Evolutionary conservation across 2,113 vertebrate genomes (phyloP), one percentile per base, ranked within the genome.

Genomic region (Sprattus sprattus): DNA sequence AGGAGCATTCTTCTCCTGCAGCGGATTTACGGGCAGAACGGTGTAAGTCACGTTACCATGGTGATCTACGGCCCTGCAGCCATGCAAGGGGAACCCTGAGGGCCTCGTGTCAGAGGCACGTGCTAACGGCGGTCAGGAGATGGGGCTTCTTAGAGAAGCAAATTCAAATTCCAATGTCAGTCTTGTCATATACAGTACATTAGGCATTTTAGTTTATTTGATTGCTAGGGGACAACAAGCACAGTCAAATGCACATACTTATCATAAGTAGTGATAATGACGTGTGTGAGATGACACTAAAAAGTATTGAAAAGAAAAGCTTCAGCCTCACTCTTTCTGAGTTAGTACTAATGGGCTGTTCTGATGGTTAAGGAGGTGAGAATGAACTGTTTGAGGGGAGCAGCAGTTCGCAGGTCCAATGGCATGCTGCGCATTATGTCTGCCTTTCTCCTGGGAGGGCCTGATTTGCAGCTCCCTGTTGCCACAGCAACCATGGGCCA

Each of bases 401-500:
- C 84, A 44, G 86, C 54, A 45, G 78, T 57, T 25, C 49, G 49
- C 49, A 83, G 81, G 67, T 89, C 87, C 90, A 89, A 85, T 88
- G 90, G 88, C 88, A 90, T 25, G 82, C 82, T 44, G 67, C 81
- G 88, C 80, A 85, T 83, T 85, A 75, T 85, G 84, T 85, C 87
- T 32, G 49, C 84, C 57, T 64, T 80, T n/a, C 81, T 80, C 81
- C 84, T 64, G 32, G 83, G 75, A 83, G 49, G 57, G 87, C 85
- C 57, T 89, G 85, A 91, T 92, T 91, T 89, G 89, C 90, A 85
- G 92, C 91, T 92, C 92, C 20, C 10, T 60, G 93, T 95, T 88
- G 32, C 93, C 92, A 95, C 94, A 93, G 95, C 92, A 95, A 95
- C 95, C 92, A 91, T 82, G 89, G 92, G 49, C 90, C 85, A 91